A percentile compares a stretch with the other conserved stretches of the same genome.
Conservation (phyloP, 2,797 vertebrate genomes). For the Spea hammondii region DNA sequence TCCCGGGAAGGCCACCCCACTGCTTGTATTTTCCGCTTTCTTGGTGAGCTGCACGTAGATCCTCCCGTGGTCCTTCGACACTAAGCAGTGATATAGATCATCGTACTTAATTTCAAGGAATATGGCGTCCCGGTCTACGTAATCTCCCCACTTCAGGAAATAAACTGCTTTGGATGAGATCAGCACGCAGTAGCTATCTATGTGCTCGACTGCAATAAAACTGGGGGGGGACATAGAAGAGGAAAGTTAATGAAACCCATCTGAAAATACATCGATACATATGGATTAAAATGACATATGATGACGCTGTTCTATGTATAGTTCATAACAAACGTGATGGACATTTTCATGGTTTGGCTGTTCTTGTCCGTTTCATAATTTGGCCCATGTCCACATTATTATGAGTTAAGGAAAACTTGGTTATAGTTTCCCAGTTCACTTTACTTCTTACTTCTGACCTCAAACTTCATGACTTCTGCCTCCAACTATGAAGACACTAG, state of each 20-base stretch:
- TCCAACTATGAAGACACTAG: no score
- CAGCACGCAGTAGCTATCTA: slow-evolving; percentile 89
- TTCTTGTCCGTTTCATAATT: no score
- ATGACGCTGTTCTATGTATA: not conserved
- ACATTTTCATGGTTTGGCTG: no score
- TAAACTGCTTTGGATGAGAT: slow-evolving; percentile 96
- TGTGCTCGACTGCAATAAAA: slow-evolving; percentile 92
- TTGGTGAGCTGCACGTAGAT: slow-evolving; percentile 95
- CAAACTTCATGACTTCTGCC: no score
- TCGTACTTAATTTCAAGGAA: slow-evolving; percentile 96
- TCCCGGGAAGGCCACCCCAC: slow-evolving; percentile 89
- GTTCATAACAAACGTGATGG: no score
- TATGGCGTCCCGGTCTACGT: slow-evolving; percentile 85
- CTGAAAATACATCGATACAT: not conserved
- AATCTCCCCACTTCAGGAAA: slow-evolving; percentile 86
- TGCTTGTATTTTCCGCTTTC: slow-evolving; percentile 86
- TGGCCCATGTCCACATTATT: no score
- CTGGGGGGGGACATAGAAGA: slow-evolving; percentile 60
- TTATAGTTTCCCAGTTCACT: no score
- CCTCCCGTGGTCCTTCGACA: slow-evolving; percentile 92
- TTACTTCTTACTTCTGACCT: no score
- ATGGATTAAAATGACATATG: not conserved
- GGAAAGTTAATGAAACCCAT: not conserved
- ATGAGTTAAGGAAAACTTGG: no score
- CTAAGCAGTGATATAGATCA: slow-evolving; percentile 94